Evolutionary conservation across 2,888 invertebrate species (phyloP).

Genomic region (Ochropacha duplaris): DNA sequence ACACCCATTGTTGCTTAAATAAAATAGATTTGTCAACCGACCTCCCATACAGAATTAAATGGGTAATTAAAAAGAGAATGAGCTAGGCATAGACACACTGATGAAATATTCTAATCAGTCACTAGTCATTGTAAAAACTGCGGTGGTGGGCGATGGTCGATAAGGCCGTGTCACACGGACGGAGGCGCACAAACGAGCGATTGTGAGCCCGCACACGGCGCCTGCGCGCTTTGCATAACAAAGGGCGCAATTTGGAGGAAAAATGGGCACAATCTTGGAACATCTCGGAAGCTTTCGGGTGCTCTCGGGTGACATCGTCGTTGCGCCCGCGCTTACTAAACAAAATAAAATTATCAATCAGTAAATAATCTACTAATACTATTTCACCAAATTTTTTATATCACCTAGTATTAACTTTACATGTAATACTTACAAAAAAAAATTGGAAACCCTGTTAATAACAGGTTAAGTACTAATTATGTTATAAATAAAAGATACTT

Average conservation of each 20-base stretch:
- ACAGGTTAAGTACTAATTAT: neutral
- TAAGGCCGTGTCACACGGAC: conserved; percentile 71
- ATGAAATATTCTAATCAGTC: conserved; percentile 81
- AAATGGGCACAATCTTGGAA: conserved; percentile 75
- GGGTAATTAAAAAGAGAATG: conserved; percentile 63
- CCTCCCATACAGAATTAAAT: conserved; percentile 49
- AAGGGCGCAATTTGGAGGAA: conserved; percentile 81
- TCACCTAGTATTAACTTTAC: too few relatives aligned
- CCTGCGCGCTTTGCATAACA: conserved; percentile 81
- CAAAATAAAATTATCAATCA: neutral
- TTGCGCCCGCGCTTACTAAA: conserved; percentile 43
- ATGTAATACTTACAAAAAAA: neutral
- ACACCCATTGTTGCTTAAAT: conserved; percentile 5
- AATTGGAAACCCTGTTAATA: neutral
- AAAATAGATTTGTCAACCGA: conserved; percentile 36
- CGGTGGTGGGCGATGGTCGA: conserved; percentile 65
- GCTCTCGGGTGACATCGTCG: conserved; percentile 32
- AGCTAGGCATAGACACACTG: conserved; percentile 58
- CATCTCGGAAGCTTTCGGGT: conserved; percentile 57
- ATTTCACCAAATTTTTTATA: too few relatives aligned
- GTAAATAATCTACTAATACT: too few relatives aligned
- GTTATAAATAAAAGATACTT: too few relatives aligned
- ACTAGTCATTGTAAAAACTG: conserved; percentile 71
- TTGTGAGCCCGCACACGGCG: conserved; percentile 79
- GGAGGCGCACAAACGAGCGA: conserved; percentile 65